Evolutionary conservation across 1,140 invertebrate genomes (phyloP).

Genomic region (Sitodiplosis mosellana): DNA sequence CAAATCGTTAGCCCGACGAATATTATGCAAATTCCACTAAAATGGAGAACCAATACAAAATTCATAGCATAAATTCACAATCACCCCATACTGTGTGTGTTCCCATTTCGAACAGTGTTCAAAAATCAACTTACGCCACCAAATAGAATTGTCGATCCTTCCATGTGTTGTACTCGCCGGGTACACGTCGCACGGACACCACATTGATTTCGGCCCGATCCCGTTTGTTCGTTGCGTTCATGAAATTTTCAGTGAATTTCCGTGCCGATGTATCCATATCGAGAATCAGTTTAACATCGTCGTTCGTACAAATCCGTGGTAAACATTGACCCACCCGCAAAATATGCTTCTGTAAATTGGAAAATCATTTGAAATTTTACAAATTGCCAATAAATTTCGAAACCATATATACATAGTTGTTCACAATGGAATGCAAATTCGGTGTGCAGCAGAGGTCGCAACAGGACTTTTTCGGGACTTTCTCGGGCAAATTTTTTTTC

Average conservation of each 20-base stretch:
- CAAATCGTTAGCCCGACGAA: not conserved
- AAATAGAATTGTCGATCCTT: conserved; percentile 50
- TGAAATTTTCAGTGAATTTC: conserved; percentile 24
- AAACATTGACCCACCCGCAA: conserved; percentile 54
- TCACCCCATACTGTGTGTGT: too few relatives aligned
- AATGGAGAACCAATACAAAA: not conserved
- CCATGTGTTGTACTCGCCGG: conserved; percentile 43
- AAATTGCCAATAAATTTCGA: too few relatives aligned
- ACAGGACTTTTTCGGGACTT: too few relatives aligned
- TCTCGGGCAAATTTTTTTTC: too few relatives aligned
- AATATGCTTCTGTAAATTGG: not conserved
- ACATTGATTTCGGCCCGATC: conserved; percentile 23
- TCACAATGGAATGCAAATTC: too few relatives aligned
- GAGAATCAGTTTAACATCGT: conserved; percentile 39
- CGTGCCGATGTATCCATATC: conserved; percentile 28
- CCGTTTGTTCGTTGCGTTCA: conserved; percentile 7
- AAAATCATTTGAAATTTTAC: too few relatives aligned
- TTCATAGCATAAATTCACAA: not conserved
- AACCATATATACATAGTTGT: too few relatives aligned
- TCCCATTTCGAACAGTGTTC: too few relatives aligned
- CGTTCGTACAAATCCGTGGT: conserved; percentile 40
- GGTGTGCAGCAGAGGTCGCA: too few relatives aligned
- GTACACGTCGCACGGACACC: conserved; percentile 44
- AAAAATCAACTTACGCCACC: conserved; percentile 44
- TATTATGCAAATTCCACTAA: not conserved